Percentiles rank a stretch among this genome's conserved stretches.
phyloP scores from a whole-genome alignment of 64 coral and sea anemone genomes.

The Montipora cactus region DNA sequence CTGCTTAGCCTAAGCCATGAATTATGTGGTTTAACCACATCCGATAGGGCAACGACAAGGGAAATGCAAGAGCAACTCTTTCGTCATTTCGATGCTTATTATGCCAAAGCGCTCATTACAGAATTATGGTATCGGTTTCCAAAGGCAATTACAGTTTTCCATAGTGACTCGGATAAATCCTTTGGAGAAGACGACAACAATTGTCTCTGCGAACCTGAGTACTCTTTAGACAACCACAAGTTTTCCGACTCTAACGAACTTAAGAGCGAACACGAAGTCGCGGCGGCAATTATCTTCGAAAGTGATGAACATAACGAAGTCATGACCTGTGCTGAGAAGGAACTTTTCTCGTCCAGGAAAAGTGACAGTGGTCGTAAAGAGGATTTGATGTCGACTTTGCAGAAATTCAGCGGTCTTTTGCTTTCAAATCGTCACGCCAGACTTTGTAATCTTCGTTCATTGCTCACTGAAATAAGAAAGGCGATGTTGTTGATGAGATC shows the following conservation, averaged over 20 bases:
- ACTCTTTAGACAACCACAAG: background rate
- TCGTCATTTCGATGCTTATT: conserved; percentile 67
- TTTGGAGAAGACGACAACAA: background rate
- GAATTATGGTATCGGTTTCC: conserved; percentile 73
- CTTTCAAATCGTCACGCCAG: conserved; percentile 21
- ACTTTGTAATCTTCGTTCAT: background rate
- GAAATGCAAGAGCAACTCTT: conserved; percentile 11
- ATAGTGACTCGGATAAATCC: background rate
- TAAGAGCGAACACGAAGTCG: background rate
- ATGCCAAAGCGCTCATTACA: conserved; percentile 30
- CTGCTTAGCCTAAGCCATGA: conserved; percentile 33
- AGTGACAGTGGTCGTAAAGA: background rate
- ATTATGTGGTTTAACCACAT: background rate
- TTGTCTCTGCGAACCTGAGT: background rate
- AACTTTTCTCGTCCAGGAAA: background rate
- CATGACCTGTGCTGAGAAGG: background rate
- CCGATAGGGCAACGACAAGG: background rate
- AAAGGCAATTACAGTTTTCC: conserved; percentile 23
- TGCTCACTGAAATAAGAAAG: conserved; percentile 36
- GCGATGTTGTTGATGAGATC: conserved; percentile 30
- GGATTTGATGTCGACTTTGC: conserved; percentile 14
- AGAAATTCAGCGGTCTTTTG: background rate
- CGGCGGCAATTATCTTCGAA: background rate
- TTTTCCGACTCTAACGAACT: background rate
- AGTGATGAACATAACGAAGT: background rate